Conservation (phyloP, 2,888 invertebrate genomes). For the Tenthredo scrophulariae region DNA sequence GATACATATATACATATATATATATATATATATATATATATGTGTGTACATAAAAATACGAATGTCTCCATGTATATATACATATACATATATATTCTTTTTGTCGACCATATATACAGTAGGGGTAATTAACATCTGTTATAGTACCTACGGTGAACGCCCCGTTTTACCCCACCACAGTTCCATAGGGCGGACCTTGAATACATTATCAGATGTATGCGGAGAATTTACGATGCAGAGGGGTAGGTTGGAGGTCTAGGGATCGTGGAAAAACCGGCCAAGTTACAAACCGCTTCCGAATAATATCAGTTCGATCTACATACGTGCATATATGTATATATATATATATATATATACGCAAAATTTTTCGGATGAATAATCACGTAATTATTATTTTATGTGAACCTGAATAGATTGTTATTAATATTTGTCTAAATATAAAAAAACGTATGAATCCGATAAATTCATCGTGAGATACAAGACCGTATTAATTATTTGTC, state of each 20-base stretch:
- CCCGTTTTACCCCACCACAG: slow-evolving; percentile 73
- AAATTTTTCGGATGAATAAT: too few relatives aligned
- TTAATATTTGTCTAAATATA: too few relatives aligned
- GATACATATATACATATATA: background rate
- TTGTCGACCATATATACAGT: slow-evolving; percentile 67
- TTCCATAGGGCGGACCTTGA: slow-evolving; percentile 76
- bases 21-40: too few relatives aligned
- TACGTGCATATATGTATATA: too few relatives aligned
- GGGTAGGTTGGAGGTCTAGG: slow-evolving; percentile 33
- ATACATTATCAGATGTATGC: slow-evolving; percentile 73
- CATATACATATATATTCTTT: slow-evolving; percentile 33
- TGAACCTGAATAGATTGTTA: too few relatives aligned
- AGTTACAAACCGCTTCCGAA: slow-evolving; percentile 41
- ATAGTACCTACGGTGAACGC: slow-evolving; percentile 74
- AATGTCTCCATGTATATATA: background rate
- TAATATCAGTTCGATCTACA: background rate
- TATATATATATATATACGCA: too few relatives aligned
- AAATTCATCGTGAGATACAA: background rate
- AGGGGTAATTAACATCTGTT: slow-evolving; percentile 78
- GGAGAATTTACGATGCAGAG: slow-evolving; percentile 50
- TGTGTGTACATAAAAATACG: background rate
- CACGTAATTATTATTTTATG: too few relatives aligned
- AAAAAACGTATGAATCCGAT: background rate
- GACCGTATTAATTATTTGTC: background rate
- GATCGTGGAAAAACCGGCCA: slow-evolving; percentile 47